A percentile compares a stretch with the other conserved stretches of the same genome.
phyloP scores from a whole-genome alignment of 2,113 vertebrate species.

The Cyprichromis sp. region DNA sequence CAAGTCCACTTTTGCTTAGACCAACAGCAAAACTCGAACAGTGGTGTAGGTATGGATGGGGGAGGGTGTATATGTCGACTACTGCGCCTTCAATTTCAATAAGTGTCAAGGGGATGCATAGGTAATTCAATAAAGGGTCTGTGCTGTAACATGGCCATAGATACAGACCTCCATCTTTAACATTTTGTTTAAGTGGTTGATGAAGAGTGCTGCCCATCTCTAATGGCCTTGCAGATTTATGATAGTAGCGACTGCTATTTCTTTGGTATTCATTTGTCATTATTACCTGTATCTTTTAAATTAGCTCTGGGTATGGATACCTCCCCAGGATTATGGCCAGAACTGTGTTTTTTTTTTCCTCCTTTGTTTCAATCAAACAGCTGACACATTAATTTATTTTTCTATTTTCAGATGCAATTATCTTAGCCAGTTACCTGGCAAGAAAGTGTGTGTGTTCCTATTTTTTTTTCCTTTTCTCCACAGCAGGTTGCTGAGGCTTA shows the following conservation, averaged over 20 bases:
- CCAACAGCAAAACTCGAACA: not conserved
- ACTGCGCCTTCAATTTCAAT: constrained; percentile 13
- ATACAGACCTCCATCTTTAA: not conserved
- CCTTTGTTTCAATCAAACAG: not conserved
- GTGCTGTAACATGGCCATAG: not conserved
- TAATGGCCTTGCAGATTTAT: not conserved
- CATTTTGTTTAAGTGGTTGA: constrained; percentile 13
- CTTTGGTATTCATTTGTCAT: not conserved
- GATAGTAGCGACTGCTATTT: not conserved
- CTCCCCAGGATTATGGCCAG: not conserved
- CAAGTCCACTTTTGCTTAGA: not conserved
- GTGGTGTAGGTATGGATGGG: not conserved
- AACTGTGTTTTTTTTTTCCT: not conserved
- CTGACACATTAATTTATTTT: not conserved
- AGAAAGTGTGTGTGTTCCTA: not conserved
- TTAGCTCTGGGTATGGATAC: not conserved
- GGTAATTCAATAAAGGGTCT: constrained; percentile 29
- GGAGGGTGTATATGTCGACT: not conserved
- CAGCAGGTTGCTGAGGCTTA: not conserved
- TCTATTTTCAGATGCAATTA: not conserved
- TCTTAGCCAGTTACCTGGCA: not conserved
- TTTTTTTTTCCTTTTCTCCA: not conserved
- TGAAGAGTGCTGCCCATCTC: not conserved
- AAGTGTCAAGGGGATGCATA: not conserved
- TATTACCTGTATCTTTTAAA: not conserved